These are phyloP conservation scores for Andrena chrysosceles DNA, from an alignment of 2,888 invertebrate species.

Conservation along the genomic window DNA sequence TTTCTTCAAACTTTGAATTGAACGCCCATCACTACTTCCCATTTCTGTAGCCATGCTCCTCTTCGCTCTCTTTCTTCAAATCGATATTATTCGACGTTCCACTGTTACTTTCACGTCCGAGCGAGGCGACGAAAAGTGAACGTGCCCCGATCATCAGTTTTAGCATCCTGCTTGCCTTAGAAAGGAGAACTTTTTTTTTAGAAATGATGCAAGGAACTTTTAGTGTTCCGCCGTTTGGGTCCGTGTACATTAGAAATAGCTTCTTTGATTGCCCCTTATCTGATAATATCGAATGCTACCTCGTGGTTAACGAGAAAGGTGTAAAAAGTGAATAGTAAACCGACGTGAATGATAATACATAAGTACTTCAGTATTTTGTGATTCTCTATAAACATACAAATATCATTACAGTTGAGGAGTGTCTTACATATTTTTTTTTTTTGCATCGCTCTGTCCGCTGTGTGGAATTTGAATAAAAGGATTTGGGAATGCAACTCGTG, in stretches of 20 bases:
- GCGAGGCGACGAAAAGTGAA: conserved; percentile 17
- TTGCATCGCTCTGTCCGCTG: too few relatives aligned
- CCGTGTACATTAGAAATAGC: neutral
- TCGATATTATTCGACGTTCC: conserved; percentile 7
- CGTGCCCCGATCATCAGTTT: conserved; percentile 25
- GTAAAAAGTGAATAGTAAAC: neutral
- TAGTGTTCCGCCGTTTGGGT: neutral
- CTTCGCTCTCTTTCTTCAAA: neutral
- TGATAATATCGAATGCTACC: too few relatives aligned
- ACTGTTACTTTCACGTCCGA: conserved; percentile 43
- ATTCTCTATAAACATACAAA: too few relatives aligned
- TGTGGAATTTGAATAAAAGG: too few relatives aligned
- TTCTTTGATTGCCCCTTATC: neutral
- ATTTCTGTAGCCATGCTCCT: neutral
- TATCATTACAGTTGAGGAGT: too few relatives aligned
- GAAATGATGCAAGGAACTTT: neutral
- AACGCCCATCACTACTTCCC: too few relatives aligned
- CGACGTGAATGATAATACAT: neutral
- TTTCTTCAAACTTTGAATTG: too few relatives aligned
- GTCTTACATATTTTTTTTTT: too few relatives aligned
- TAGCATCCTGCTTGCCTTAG: neutral
- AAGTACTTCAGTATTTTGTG: too few relatives aligned
- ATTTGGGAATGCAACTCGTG: too few relatives aligned
- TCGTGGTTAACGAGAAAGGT: neutral
- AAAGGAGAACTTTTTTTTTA: conserved; percentile 10